Evolutionary conservation across 2,113 vertebrate genomes (phyloP), one percentile per base, ranked within the genome.

Genomic region (Pelodiscus sinensis): DNA sequence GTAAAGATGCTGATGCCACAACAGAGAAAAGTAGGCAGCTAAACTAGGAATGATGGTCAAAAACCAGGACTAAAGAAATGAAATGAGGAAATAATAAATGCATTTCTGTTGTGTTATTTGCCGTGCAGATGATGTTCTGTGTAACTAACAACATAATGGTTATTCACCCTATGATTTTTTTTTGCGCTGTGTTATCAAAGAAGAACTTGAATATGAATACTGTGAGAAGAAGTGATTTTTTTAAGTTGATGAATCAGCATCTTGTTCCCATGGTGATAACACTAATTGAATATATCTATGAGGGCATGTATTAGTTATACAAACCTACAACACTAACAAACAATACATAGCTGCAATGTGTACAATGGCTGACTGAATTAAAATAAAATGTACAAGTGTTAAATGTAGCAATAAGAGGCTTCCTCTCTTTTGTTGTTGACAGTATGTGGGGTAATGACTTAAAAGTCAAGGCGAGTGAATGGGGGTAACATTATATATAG

Each of bases 301-400:
- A 98, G 98, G 99, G 99, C 99, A 99, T 99, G 99, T 99, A 98
- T 98, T 98, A 98, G 98, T 99, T 99, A 98, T 98, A 98, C 98
- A 95, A 98, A 98, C 98, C 97, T 95, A 98, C 98, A 98, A 98
- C 98, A 98, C 98, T 98, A 98, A 99, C 98, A 97, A 98, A 99
- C 98, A 97, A 98, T 98, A 98, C 97, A 98, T 98, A 99, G 98
- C 98, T 99, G 98, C 99, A 98, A 98, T 98, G 98, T 99, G 98
- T 99, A 98, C 98, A 98, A 98, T 98, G 98, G 98, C 98, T 98
- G 98, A 99, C 98, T 98, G 98, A 98, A 98, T 97, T 97, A 98
- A 99, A 99, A 99, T 99, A 99, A 99, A 98, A 98, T 98, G 98
- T 98, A 98, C 98, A 98, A 98, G 99, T 99, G 98, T 99, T 98